Conservation (phyloP, 64 coral and sea anemone species). For the Catalaphyllia jardinei region DNA sequence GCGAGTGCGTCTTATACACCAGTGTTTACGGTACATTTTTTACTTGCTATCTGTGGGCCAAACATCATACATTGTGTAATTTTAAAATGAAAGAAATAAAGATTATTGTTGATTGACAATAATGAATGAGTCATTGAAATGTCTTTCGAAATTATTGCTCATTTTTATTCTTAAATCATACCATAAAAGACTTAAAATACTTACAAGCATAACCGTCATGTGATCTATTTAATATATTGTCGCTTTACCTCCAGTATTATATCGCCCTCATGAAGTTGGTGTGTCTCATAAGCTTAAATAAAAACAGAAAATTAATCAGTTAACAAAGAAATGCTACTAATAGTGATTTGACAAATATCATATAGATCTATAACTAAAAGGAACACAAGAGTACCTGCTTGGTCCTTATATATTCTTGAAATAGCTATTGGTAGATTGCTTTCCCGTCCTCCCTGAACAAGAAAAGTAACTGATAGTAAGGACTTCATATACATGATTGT, state of each 20-base stretch:
- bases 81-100: too few relatives aligned
- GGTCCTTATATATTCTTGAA: conserved; percentile 96
- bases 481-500: too few relatives aligned
- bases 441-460: conserved; percentile 85
- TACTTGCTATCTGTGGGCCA: too few relatives aligned
- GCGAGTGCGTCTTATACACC: too few relatives aligned
- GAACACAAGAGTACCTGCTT: conserved; percentile 65
- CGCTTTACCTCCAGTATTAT: conserved; percentile 78
- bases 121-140: too few relatives aligned
- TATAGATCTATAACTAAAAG: not conserved
- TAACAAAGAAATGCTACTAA: not conserved
- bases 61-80: too few relatives aligned
- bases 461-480: not conserved
- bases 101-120: too few relatives aligned
- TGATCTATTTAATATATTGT: not conserved
- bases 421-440: conserved; percentile 95
- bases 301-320: not conserved
- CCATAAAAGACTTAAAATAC: too few relatives aligned
- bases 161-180: too few relatives aligned
- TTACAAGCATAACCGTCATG: not conserved
- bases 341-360: not conserved
- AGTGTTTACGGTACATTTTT: too few relatives aligned
- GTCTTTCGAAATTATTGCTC: too few relatives aligned
- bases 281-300: conserved; percentile 81
- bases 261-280: conserved; percentile 83